Evolutionary conservation across 1,140 invertebrate genomes (phyloP), one percentile per base, ranked within the genome.

Genomic region (Physella acuta): DNA sequence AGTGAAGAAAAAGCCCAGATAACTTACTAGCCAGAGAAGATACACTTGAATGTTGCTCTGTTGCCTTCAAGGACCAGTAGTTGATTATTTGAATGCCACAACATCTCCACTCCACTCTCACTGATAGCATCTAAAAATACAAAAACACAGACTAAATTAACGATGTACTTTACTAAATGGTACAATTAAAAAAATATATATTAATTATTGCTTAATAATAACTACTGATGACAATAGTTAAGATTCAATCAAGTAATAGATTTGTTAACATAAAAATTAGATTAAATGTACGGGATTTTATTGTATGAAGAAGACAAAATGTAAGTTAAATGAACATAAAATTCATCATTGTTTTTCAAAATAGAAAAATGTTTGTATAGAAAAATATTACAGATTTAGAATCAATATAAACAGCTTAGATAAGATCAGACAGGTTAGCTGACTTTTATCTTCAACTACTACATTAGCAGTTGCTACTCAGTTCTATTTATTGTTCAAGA

Each of bases 11-110:
- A 30, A 55, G 28, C n/a, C 60, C 33, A 33, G 4, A 39, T 14
- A 44, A 75, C 78, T 73, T 75, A 80, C 78, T 75, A 62, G 61
- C 77, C 78, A 51, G 71, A 60, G 56, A 80, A 77, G 53, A 80
- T 78, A 51, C 78, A 80, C 49, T 77, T 77, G 52, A 78, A 74
- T 37, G n/a, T 71, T 8, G 76, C 73, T 34, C 36, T 66, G 20
- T 71, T 55, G 33, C 73, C 73, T 39, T 75, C 71, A 5, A 80
- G 39, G 1, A 64, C 73, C 44, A 73, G 20, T 1, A 75, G 71
- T 3, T 70, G 37, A 17, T 36, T 31, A 0, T 69, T 34, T 28
- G 78, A 78, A 39, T 67, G 39, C 73, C 78, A 78, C 52, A 72
- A 36, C 4, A 76, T n/a, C 5, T 64, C 51, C 20, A 70, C 72